Conservation (phyloP, 1,140 invertebrate genomes). For the Neodiprion pinetum region DNA sequence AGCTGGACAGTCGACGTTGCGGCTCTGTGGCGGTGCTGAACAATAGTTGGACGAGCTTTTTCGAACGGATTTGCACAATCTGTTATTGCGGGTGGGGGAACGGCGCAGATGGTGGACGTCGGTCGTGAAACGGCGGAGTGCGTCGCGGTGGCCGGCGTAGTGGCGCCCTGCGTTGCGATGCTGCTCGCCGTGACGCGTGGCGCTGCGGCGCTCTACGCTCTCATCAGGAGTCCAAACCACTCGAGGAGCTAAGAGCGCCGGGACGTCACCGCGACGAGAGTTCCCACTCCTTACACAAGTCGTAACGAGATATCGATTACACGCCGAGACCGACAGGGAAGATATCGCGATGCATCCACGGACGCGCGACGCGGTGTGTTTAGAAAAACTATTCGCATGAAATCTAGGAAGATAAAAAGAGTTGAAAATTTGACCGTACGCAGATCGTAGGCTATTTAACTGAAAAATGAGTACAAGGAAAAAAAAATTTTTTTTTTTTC, state of each 20-base stretch:
- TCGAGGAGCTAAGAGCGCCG: constrained; percentile 17
- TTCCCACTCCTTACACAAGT: not conserved
- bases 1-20: not conserved
- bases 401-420: no score
- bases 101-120: constrained; percentile 7
- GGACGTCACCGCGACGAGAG: not conserved
- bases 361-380: not conserved
- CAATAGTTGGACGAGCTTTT: not conserved
- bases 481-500: no score
- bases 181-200: constrained; percentile 57
- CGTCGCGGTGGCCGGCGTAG: constrained; percentile 44
- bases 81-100: constrained; percentile 5
- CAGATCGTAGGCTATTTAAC: no score
- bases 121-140: constrained; percentile 26
- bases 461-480: no score
- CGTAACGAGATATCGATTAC: not conserved
- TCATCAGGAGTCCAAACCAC: constrained; percentile 34
- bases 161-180: constrained; percentile 56
- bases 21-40: not conserved
- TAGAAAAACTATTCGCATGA: no score
- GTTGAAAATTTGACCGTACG: no score
- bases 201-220: constrained; percentile 49
- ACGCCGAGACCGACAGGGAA: not conserved
- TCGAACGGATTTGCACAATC: constrained; percentile 19
- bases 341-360: not conserved